Percentiles rank a stretch among this genome's conserved stretches.
These are phyloP conservation scores for Oryzias javanicus DNA, from an alignment of 2,113 vertebrate species.

Conservation along the genomic window DNA sequence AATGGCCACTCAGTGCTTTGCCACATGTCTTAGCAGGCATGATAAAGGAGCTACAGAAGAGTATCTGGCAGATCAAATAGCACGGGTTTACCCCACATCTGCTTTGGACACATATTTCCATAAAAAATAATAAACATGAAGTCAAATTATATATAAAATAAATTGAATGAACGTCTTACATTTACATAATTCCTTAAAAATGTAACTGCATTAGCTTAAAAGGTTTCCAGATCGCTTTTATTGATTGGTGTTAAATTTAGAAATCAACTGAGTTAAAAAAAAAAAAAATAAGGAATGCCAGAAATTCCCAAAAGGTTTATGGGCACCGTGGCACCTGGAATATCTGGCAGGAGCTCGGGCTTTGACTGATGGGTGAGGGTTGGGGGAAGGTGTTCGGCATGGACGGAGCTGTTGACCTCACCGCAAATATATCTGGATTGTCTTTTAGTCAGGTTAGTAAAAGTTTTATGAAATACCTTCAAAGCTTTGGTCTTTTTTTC, in stretches of 20 bases:
- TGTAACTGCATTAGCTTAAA: neutral
- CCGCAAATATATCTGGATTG: slow-evolving; percentile 18
- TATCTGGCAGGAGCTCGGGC: slow-evolving; percentile 5
- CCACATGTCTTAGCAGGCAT: slow-evolving; percentile 37
- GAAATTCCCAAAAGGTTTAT: slow-evolving; percentile 31
- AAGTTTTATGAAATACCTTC: slow-evolving; percentile 17
- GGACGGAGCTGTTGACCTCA: slow-evolving; percentile 40
- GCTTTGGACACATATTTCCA: slow-evolving; percentile 14
- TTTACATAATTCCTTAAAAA: neutral
- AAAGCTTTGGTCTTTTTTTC: slow-evolving; percentile 24
- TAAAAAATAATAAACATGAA: neutral
- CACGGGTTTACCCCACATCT: slow-evolving; percentile 17
- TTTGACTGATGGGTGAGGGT: slow-evolving; percentile 5
- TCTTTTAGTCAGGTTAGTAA: slow-evolving; percentile 10
- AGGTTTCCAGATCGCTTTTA: neutral
- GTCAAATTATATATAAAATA: neutral
- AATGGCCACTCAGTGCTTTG: slow-evolving; percentile 14
- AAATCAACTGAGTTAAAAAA: slow-evolving; percentile 33
- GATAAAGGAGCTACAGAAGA: slow-evolving; percentile 31
- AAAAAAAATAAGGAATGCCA: slow-evolving; percentile 26
- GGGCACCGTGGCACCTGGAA: slow-evolving; percentile 24
- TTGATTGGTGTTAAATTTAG: neutral
- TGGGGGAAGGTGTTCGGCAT: neutral
- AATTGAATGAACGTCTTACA: neutral
- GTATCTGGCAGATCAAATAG: slow-evolving; percentile 34